Evolutionary conservation across 2,113 vertebrate species (phyloP), one percentile per base, ranked within the genome.

Genomic region (Mesoclemmys tuberculata): DNA sequence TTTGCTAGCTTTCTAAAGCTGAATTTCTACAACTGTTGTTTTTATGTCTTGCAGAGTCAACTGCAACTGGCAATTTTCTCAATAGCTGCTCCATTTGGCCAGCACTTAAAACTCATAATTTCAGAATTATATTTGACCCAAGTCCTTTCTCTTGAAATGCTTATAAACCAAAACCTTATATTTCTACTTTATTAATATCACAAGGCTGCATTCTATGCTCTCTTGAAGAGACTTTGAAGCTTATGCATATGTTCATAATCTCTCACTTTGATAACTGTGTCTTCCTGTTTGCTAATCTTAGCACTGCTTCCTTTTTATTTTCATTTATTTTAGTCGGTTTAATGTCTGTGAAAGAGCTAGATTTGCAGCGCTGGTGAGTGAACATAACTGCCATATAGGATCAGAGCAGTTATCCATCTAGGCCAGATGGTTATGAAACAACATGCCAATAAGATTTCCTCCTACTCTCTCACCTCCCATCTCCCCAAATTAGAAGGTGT

Each of bases 121-220:
- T 79, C 48, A 88, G 52, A 94, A 93, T 75, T 79, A 83, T 13
- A 86, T 91, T 85, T 84, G 91, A 79, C 22, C 46, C 2, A 0
- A 0, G 19, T 48, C 74, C 71, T 79, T 48, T 41, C 56, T 81
- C 95, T 88, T 56, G 29, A 79, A 90, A 54, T 0, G 0, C 51
- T n/a, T 3, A 12, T n/a, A 78, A 29, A 95, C 71, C 51, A 79
- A 93, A 64, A 51, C 27, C 27, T 29, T 35, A 54, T 81, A 92
- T 87, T 81, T 41, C 24, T 56, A 71, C 35, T 71, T 31, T 29
- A 84, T 38, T 3, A 78, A 31, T 84, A 89, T 92, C n/a, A 68
- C 54, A 93, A 83, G 54, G 64, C 13, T 64, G 56, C 2, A 35
- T 87, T n/a, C 48, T 38, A 1, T 7, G 61, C 51, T 85, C 55